Evolutionary conservation across 1,140 invertebrate species (phyloP), one percentile per base, ranked within the genome.

Genomic region (Euborellia annulipes): DNA sequence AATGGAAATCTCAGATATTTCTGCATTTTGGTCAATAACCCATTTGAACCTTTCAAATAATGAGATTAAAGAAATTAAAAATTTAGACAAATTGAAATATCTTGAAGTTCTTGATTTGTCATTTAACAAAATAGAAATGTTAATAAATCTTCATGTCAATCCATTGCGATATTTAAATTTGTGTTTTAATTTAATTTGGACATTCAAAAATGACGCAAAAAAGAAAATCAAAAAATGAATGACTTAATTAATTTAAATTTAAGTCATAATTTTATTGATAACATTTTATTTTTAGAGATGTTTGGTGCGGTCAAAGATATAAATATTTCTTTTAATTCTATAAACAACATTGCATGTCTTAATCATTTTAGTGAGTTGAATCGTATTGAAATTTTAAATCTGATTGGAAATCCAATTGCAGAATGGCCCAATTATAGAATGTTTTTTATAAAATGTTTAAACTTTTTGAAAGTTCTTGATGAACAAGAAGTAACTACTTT

Each of bases 1-100:
- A 8, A 41, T 23, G 27, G 13, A 41, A 16, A 57, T 59, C 30
- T 39, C 32, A 1, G 49, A 59, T 50, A 42, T 59, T 16, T 50
- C 47, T 11, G 45, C 44, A 3, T 59, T 59, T 46, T 59, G 57
- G 57, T 56, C 57, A 1, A 46, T 59, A 1, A 48, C 52, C 11
- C 45, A 55, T 44, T 41, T 59, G 17, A 46, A 56, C 48, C 40
- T 59, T 37, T 50, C 56, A 7, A 36, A 55, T 36, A 59, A 59
- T 50, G 18, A 43, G 13, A 55, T 59, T 11, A 38, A 23, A 16
- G 30, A 42, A 39, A 54, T 59, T 1, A 45, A 50, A 41, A 55
- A 55, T 38, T 34, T 59, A 8, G 27, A 50, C 8, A 41, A 49
- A 11, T 45, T 59, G 36, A 50, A 46, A 49, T 54, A 53, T 43